A percentile compares a stretch with the other conserved stretches of the same genome.
These are phyloP conservation scores for Protonibea diacanthus DNA, from an alignment of 2,797 vertebrate genomes.

Conservation along the genomic window DNA sequence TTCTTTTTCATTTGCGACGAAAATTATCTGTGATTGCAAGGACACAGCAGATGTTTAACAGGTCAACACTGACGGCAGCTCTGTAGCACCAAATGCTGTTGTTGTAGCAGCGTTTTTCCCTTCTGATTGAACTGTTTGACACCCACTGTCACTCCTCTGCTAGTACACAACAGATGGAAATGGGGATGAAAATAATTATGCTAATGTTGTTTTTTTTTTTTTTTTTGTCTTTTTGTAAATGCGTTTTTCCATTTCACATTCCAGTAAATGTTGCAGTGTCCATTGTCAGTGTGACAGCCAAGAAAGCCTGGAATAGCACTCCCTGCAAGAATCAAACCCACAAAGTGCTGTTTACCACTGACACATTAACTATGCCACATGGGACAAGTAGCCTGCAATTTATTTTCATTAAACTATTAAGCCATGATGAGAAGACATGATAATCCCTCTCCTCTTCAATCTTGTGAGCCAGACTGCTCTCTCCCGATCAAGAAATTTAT, in stretches of 20 bases:
- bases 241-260: conserved; percentile 45
- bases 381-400: conserved; percentile 48
- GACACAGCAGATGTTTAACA: conserved; percentile 61
- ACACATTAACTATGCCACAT: conserved; percentile 63
- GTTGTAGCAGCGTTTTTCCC: conserved; percentile 36
- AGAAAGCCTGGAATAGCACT: conserved; percentile 45
- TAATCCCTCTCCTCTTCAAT: conserved; percentile 37
- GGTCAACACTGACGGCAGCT: conserved; percentile 51
- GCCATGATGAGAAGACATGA: conserved; percentile 39
- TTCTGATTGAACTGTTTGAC: conserved; percentile 55
- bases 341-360: conserved; percentile 58
- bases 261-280: conserved; percentile 44
- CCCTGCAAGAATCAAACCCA: conserved; percentile 50
- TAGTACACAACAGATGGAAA: conserved; percentile 57
- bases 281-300: conserved; percentile 51
- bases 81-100: conserved; percentile 40
- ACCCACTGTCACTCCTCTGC: conserved; percentile 52
- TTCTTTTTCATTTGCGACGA: conserved; percentile 17
- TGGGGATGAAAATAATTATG: conserved; percentile 54
- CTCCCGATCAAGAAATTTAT: conserved; percentile 18
- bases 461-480: conserved; percentile 36
- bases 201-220: not conserved
- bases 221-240: conserved; percentile 11
- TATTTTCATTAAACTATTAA: conserved; percentile 63
- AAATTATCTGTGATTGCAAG: conserved; percentile 32